Evolutionary conservation across 2,113 vertebrate genomes (phyloP), one percentile per base, ranked within the genome.

Genomic region (Apaloderma vittatum): DNA sequence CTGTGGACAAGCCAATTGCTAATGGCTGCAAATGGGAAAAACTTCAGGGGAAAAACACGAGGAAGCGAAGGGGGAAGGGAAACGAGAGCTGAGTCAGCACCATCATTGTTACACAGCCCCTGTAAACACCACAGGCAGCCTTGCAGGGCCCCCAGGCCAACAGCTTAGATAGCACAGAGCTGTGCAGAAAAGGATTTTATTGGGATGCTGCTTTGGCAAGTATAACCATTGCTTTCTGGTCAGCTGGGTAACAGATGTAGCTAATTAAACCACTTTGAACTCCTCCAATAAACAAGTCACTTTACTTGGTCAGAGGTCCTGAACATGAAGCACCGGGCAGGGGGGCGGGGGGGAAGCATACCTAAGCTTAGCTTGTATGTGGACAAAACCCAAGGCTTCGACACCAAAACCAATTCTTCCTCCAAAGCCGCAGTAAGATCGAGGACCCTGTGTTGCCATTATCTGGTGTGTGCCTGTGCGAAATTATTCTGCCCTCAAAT

Each of bases 81-180:
- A 96, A 61, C 3, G 67, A 93, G 79, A 91, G 96, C 95, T 95
- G 94, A 95, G 91, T 97, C 94, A 95, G 95, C 96, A 96, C 10
- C 66, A 6, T 86, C 87, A 96, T 94, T 94, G 91, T 96, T 97
- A 88, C 67, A 59, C 26, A 12, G 40, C 36, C 89, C 72, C 96
- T 58, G 91, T 96, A 96, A 96, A 97, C 95, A 97, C 93, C 72
- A 59, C 72, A 22, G 61, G 8, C 75, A 93, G 84, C 73, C 83
- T 62, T 52, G 87, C 62, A 58, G 86, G 91, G 97, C 94, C 95
- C 73, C 91, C 73, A 78, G 88, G 92, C 95, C 93, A 86, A 32
- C 10, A 83, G 79, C 65, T 93, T 14, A 46, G 88, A n/a, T 8
- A 57, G 73, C 19, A 54, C 48, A 49, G 61, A 59, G 82, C 51